phyloP scores from a whole-genome alignment of 2,113 vertebrate species.

The Dendropsophus ebraccatus region DNA sequence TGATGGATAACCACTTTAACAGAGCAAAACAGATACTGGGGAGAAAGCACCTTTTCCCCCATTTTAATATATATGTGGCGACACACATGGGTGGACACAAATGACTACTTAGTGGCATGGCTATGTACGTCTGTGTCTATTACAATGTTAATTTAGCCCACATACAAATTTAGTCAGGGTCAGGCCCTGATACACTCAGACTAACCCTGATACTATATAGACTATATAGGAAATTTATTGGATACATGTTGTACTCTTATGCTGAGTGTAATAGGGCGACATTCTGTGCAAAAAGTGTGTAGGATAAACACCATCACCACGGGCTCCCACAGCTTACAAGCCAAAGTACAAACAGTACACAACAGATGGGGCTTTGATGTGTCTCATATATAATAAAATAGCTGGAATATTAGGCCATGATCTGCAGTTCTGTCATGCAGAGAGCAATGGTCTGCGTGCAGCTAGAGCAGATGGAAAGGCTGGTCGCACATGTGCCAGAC shows the following conservation, averaged over 20 bases:
- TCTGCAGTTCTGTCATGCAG: conserved; percentile 49
- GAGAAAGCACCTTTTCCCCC: too few relatives aligned
- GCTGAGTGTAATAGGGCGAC: too few relatives aligned
- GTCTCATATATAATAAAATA: conserved; percentile 33
- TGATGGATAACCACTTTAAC: too few relatives aligned
- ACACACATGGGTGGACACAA: too few relatives aligned
- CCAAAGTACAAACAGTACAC: not conserved
- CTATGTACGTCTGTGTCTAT: too few relatives aligned
- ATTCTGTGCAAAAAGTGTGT: not conserved
- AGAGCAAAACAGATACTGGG: too few relatives aligned
- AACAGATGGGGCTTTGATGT: conserved; percentile 27
- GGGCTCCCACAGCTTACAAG: not conserved
- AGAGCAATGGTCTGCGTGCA: conserved; percentile 54
- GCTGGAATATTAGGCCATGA: not conserved
- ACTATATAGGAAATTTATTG: not conserved
- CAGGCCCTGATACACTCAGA: too few relatives aligned
- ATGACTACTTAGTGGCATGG: too few relatives aligned
- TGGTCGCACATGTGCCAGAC: conserved; percentile 39
- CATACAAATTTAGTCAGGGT: too few relatives aligned
- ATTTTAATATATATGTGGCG: too few relatives aligned
- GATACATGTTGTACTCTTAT: not conserved
- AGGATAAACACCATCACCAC: not conserved
- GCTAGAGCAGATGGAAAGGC: conserved; percentile 57
- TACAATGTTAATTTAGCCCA: too few relatives aligned
- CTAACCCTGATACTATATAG: not conserved